Percentiles rank a stretch among this genome's conserved stretches.
phyloP scores from a whole-genome alignment of 2,113 vertebrate species.

The Leptocoma aspasia region DNA sequence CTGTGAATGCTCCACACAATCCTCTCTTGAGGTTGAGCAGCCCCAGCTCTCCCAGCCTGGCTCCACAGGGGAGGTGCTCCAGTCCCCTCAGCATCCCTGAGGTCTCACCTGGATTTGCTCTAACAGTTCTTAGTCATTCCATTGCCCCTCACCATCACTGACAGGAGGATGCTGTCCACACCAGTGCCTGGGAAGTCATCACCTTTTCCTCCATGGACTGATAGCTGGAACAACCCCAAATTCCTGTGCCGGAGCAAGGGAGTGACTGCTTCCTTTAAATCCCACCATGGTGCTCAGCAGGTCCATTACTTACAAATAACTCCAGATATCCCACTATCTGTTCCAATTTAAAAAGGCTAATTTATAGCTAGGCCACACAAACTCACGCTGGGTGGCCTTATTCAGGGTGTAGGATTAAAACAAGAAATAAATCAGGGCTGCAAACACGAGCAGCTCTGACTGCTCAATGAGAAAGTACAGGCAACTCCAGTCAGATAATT shows the following conservation, averaged over 20 bases:
- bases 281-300: background rate
- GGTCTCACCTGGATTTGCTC: fast-evolving
- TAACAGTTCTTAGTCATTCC: background rate
- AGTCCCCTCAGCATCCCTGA: fast-evolving
- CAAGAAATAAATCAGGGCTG: background rate
- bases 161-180: background rate
- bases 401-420: background rate
- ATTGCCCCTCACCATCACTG: background rate
- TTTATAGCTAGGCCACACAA: background rate
- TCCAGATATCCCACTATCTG: background rate
- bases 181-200: background rate
- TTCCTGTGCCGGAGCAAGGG: background rate
- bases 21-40: background rate
- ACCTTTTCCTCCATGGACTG: too few species aligned
- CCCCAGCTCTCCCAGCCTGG: background rate
- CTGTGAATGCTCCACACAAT: background rate
- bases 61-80: background rate
- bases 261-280: background rate
- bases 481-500: background rate
- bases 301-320: background rate
- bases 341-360: background rate
- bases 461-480: background rate
- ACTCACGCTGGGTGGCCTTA: background rate
- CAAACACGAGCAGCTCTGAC: background rate
- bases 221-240: background rate